These are phyloP conservation scores for Virgularia gustaviana DNA, from an alignment of 92 coral and sea anemone genomes.

Conservation along the genomic window DNA sequence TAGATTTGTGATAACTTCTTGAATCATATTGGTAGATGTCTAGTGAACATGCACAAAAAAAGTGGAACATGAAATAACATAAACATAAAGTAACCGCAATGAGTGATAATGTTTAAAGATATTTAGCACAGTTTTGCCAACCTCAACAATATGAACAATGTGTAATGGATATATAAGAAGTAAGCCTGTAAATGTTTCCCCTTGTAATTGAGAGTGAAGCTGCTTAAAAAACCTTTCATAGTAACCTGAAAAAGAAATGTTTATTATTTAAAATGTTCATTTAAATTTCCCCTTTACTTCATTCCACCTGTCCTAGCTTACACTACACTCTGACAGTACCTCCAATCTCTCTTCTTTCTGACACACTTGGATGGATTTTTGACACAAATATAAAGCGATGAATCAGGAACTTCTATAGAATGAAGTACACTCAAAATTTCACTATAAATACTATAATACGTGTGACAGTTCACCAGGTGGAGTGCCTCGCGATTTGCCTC, in stretches of 20 bases:
- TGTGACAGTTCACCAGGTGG: too few species aligned
- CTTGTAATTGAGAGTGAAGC: constrained; percentile 72
- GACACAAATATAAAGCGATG: constrained; percentile 85
- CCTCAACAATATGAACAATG: constrained; percentile 91
- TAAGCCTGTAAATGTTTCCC: constrained; percentile 90
- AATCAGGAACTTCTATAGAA: constrained; percentile 82
- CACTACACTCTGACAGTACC: constrained; percentile 53
- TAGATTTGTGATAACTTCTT: neutral
- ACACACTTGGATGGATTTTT: constrained; percentile 73
- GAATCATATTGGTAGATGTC: neutral
- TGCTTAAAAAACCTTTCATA: constrained; percentile 92
- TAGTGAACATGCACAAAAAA: neutral
- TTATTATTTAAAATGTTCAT: too few species aligned
- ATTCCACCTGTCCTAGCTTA: too few species aligned
- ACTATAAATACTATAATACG: neutral
- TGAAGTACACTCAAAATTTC: constrained; percentile 3
- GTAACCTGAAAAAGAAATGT: constrained; percentile 55
- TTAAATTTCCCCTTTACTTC: too few species aligned
- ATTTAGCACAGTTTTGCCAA: constrained; percentile 33
- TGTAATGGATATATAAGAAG: constrained; percentile 86
- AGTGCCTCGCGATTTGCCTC: neutral
- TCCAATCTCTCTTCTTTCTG: constrained; percentile 88
- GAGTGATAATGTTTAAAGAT: neutral
- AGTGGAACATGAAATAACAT: neutral
- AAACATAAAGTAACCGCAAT: neutral